Evolutionary conservation across 2,888 invertebrate species (phyloP), one percentile per base, ranked within the genome.

Genomic region (Megaustenia siamemsis): DNA sequence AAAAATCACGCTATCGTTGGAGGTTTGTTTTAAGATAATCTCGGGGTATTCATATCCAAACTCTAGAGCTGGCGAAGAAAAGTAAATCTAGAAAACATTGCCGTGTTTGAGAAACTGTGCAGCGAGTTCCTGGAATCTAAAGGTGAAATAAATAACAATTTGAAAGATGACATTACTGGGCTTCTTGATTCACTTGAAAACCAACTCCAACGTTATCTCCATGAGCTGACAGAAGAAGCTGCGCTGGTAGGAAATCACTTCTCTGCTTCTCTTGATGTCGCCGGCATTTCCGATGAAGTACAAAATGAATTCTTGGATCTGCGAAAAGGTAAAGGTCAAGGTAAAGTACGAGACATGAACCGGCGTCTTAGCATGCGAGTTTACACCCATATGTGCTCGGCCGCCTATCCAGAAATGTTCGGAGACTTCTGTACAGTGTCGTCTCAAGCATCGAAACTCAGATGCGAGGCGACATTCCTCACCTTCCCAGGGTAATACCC

Each of bases 221-320:
- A 3, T 60, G n/a, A 60, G 60, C 60, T 60, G n/a, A 60, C 60
- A 60, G 4, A 15, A 56, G 60, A 28, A 60, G 28, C 60, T 60
- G 28, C 28, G 28, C 60, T 60, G 60, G 60, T 60, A 60, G 4
- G n/a, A 28, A 60, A 60, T n/a, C n/a, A n/a, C n/a, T n/a, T n/a
- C n/a, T n/a, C 60, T 60, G 60, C n/a, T 60, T 60, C 28, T 28
- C 60, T 60, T n/a, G 28, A 60, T 3, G 28, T 60, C n/a, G 60
- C 28, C 60, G 6, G 60, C 60, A 60, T 60, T 60, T 28, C 60
- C 28, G 15, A 60, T 12, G 60, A 60, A 60, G 60, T 60, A 60
- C 60, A 60, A 5, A 12, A 60, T 60, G 60, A 60, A 60, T 60
- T 60, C 60, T 60, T 60, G 60, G 60, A 60, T 60, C n/a, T 60